Evolutionary conservation across 2,113 vertebrate species (phyloP).

Genomic region (Eretmochelys imbricata): DNA sequence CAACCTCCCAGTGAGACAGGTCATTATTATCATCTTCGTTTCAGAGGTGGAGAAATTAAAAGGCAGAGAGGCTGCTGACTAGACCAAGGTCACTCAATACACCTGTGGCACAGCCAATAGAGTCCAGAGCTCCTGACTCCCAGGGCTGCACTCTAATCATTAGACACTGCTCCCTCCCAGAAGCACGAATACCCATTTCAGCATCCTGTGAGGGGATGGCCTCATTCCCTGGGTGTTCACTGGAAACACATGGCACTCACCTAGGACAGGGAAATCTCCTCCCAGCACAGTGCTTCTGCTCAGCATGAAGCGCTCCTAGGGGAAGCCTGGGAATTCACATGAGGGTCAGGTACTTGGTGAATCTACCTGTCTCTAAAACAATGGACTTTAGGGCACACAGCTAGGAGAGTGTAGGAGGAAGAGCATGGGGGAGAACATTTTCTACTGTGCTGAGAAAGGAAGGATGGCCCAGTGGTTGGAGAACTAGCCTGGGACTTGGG

Average conservation of each 20-base stretch:
- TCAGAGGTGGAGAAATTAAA: neutral
- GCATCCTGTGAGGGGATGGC: neutral
- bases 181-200: neutral
- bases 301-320: neutral
- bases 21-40: neutral
- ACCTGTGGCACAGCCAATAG: neutral
- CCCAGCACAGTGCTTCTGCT: neutral
- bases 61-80: neutral
- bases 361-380: neutral
- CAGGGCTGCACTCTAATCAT: fast-evolving
- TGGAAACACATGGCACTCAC: neutral
- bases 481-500: fast-evolving
- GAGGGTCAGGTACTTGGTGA: neutral
- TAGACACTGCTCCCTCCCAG: fast-evolving
- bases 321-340: neutral
- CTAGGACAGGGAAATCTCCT: neutral
- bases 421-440: neutral
- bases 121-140: neutral
- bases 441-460: neutral
- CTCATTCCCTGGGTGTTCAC: neutral
- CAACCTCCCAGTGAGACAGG: neutral
- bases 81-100: neutral
- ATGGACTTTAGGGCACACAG: neutral
- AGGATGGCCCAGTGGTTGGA: neutral
- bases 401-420: neutral